A percentile compares a stretch with the other conserved stretches of the same genome.
Evolutionary conservation across 2,797 vertebrate genomes (phyloP).

Genomic region (Setipinna tenuifilis): DNA sequence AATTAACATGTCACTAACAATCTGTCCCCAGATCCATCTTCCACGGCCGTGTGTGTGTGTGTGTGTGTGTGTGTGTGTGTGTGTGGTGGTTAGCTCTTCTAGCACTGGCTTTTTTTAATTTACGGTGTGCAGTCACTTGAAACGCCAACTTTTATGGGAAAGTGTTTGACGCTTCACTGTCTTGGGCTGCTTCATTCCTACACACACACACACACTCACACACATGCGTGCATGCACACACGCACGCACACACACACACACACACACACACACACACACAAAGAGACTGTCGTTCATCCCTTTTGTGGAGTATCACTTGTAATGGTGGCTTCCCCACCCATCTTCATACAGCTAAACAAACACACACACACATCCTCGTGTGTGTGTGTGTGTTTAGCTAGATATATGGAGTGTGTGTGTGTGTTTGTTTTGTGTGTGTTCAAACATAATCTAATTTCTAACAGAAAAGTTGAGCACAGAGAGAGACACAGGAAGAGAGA

Average conservation of each 20-base stretch:
- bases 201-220: conserved; percentile 10
- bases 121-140: conserved; percentile 70
- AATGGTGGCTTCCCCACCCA: neutral
- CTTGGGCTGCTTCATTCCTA: conserved; percentile 44
- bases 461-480: conserved; percentile 31
- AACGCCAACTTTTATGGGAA: conserved; percentile 69
- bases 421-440: no score
- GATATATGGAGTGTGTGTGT: no score
- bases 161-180: conserved; percentile 56
- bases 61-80: conserved; percentile 44
- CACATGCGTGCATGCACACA: conserved; percentile 9
- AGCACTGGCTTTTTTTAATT: conserved; percentile 62
- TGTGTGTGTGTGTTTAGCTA: neutral
- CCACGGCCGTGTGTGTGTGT: conserved; percentile 54
- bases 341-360: conserved; percentile 8
- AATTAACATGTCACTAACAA: conserved; percentile 85
- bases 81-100: conserved; percentile 46
- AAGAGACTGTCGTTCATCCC: neutral
- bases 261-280: neutral
- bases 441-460: conserved; percentile 34
- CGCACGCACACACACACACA: neutral
- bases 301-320: neutral
- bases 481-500: conserved; percentile 34
- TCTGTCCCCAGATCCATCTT: conserved; percentile 81
- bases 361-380: neutral